Evolutionary conservation across 2,888 invertebrate genomes (phyloP), one percentile per base, ranked within the genome.

Genomic region (Caenorhabditis sp.): DNA sequence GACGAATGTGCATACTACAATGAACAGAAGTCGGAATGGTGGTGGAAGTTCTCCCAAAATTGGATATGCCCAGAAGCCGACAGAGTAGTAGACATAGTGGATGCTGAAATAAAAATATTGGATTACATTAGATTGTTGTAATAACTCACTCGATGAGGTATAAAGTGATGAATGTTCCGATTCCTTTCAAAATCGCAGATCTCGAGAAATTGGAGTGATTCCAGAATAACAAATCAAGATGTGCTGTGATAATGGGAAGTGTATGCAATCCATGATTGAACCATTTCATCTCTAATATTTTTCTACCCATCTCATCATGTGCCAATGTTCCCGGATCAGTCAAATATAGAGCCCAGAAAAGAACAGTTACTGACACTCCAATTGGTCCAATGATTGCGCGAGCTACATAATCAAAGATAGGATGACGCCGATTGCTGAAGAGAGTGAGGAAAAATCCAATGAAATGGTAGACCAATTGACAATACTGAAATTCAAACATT

Each of bases 221-320:
- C 80, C 81, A 84, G 58, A 81, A 38, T 17, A 81, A 10, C 26
- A 80, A 52, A 64, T 86, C 85, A n/a, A 85, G 50, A 25, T 83
- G 59, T 68, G 82, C 75, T 36, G 84, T 80, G 58, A 84, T 57
- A 5, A 71, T 63, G 17, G 86, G 86, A 1, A 84, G 76, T 10
- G 85, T 86, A 70, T 86, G 86, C 84, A 86, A 57, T 52, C 81
- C 82, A 58, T 86, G 85, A 59, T 86, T 86, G 77, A 80, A 86
- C 78, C 82, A 83, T 38, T 69, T 57, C 27, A 79, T 74, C 1
- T 76, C 67, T 10, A 83, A 58, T 53, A 86, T 71, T 21, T 76
- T 70, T 66, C 75, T 78, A 0, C 82, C 84, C 67, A 78, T 80
- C 8, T 81, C 80, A 59, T 83, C 82, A 2, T 70, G 65, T 12